Evolutionary conservation across 2,797 vertebrate species (phyloP).

Genomic region (Dendrocincla tyrannina): DNA sequence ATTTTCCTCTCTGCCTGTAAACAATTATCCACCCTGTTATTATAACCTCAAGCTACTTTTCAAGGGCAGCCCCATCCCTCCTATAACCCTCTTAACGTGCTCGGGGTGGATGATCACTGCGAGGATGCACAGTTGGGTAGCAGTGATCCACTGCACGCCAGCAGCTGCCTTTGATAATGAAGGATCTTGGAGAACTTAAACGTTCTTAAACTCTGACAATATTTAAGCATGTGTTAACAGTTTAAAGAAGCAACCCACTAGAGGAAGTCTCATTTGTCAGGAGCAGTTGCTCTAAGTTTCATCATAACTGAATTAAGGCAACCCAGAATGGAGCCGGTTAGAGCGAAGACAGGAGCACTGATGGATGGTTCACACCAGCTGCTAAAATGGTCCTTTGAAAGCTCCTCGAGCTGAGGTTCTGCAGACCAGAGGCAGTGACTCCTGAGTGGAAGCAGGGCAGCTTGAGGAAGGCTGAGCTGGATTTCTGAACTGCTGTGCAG

Average conservation of each 20-base stretch:
- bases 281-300: slow-evolving; percentile 53
- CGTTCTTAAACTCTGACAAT: not conserved
- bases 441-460: slow-evolving; percentile 6
- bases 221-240: slow-evolving; percentile 58
- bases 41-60: not conserved
- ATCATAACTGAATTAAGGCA: slow-evolving; percentile 34
- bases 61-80: not conserved
- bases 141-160: not conserved
- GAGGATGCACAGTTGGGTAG: not conserved
- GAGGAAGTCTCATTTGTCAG: slow-evolving; percentile 59
- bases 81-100: fast-evolving
- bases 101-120: not conserved
- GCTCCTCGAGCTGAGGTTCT: slow-evolving; percentile 22
- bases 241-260: slow-evolving; percentile 54
- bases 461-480: not conserved
- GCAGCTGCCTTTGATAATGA: slow-evolving; percentile 35
- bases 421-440: not conserved
- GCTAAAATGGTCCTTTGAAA: not conserved
- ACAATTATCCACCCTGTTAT: not conserved
- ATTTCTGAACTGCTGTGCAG: not conserved
- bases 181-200: not conserved
- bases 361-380: slow-evolving; percentile 35
- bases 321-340: not conserved
- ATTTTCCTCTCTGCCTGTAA: not conserved
- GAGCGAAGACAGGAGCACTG: slow-evolving; percentile 41